Evolutionary conservation across 37 sponge, comb jelly and placozoan species (phyloP).

Genomic region (Oopsacas minuta): DNA sequence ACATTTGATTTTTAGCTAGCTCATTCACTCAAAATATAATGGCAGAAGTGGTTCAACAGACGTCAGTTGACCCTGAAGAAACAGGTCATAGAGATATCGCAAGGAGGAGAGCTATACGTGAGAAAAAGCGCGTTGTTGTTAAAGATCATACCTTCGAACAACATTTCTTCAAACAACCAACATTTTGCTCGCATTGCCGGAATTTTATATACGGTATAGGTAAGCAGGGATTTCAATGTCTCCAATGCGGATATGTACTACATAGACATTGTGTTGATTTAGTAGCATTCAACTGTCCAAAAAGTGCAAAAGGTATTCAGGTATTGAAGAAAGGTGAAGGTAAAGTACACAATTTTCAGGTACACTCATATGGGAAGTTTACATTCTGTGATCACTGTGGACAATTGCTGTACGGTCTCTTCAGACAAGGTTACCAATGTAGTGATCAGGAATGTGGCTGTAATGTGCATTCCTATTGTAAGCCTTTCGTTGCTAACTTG

Average conservation of each 20-base stretch:
- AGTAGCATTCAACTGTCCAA: constrained; percentile 17
- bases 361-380: neutral
- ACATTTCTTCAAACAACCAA: constrained; percentile 19
- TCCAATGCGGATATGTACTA: neutral
- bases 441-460: neutral
- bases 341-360: neutral
- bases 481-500: constrained; percentile 1
- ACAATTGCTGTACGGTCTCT: neutral
- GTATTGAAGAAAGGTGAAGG: neutral
- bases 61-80: neutral
- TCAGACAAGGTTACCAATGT: constrained; percentile 14
- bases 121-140: neutral
- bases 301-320: neutral
- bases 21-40: neutral
- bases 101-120: neutral
- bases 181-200: neutral
- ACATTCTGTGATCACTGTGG: constrained; percentile 13
- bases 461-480: constrained; percentile 16
- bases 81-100: neutral
- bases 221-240: neutral
- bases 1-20: neutral
- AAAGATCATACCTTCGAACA: constrained; percentile 13
- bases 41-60: too few relatives aligned
- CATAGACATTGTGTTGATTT: constrained; percentile 6
- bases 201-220: neutral